These are phyloP conservation scores for Sinohyriopsis cumingii DNA, from an alignment of 2,888 invertebrate genomes.

Conservation along the genomic window DNA sequence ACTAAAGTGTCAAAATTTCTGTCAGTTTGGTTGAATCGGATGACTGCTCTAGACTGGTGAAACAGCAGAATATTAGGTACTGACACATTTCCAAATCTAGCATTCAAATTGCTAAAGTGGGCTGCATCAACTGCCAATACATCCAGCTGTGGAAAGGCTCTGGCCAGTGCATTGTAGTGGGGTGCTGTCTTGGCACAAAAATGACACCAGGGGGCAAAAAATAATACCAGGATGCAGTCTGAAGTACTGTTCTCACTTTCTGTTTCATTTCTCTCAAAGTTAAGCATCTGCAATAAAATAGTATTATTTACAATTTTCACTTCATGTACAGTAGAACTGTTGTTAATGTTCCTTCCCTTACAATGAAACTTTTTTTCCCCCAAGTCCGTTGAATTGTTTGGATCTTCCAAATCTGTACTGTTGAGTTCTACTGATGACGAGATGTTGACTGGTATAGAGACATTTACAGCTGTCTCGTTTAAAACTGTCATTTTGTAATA, in stretches of 20 bases:
- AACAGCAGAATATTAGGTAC: conserved; percentile 71
- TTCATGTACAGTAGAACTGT: conserved; percentile 45
- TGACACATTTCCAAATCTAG: conserved; percentile 70
- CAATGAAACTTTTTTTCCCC: conserved; percentile 63
- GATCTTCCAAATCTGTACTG: conserved; percentile 8
- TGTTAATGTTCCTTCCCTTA: conserved; percentile 55
- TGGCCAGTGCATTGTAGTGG: conserved; percentile 90
- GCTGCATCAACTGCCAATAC: conserved; percentile 91
- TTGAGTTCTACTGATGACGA: conserved; percentile 2
- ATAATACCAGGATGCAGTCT: conserved; percentile 82
- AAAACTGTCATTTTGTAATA: conserved; percentile 12
- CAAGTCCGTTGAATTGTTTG: conserved; percentile 40
- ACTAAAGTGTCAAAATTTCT: conserved; percentile 84
- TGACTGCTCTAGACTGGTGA: conserved; percentile 67
- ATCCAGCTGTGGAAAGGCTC: conserved; percentile 88
- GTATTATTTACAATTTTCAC: conserved; percentile 82
- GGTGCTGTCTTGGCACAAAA: conserved; percentile 93
- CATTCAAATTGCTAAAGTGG: conserved; percentile 78
- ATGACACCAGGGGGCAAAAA: conserved; percentile 91
- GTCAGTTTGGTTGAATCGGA: conserved; percentile 75
- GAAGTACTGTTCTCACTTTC: conserved; percentile 36
- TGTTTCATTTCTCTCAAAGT: conserved; percentile 75
- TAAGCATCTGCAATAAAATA: conserved; percentile 79
- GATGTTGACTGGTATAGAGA: conserved; percentile 8
- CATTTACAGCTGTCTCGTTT: conserved; percentile 13